A percentile compares a stretch with the other conserved stretches of the same genome.
phyloP scores from a whole-genome alignment of 2,888 invertebrate species.

The Macrosoma leucophasiata region DNA sequence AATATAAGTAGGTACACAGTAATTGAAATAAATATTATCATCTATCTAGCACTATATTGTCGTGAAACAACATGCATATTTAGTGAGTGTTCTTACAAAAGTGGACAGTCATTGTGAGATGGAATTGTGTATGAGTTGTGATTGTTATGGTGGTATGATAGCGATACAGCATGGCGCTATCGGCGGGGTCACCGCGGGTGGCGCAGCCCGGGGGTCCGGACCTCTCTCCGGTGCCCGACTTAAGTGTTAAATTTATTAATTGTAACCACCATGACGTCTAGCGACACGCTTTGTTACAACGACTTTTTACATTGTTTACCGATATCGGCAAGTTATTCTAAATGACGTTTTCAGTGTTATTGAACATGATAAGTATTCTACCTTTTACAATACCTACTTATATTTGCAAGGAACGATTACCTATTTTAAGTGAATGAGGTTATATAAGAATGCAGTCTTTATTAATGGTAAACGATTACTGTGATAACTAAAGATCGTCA shows the following conservation, averaged over 20 bases:
- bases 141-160: constrained; percentile 45
- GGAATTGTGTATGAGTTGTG: constrained; percentile 22
- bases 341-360: too few relatives aligned
- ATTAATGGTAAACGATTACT: too few relatives aligned
- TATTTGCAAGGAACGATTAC: too few relatives aligned
- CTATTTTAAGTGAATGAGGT: too few relatives aligned
- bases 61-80: not conserved
- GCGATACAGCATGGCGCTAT: constrained; percentile 53
- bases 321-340: too few relatives aligned
- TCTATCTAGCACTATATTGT: not conserved
- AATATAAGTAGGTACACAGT: too few relatives aligned
- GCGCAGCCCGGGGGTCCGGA: constrained; percentile 34
- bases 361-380: too few relatives aligned
- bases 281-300: too few relatives aligned
- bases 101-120: constrained; percentile 39
- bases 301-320: too few relatives aligned
- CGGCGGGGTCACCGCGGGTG: constrained; percentile 47
- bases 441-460: too few relatives aligned
- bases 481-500: too few relatives aligned
- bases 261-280: constrained; percentile 19
- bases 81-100: constrained; percentile 22
- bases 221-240: constrained; percentile 23
- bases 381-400: too few relatives aligned
- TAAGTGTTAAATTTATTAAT: constrained; percentile 32
- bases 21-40: not conserved